Conservation (phyloP, 2,113 vertebrate genomes). For the Sebastes fasciatus region DNA sequence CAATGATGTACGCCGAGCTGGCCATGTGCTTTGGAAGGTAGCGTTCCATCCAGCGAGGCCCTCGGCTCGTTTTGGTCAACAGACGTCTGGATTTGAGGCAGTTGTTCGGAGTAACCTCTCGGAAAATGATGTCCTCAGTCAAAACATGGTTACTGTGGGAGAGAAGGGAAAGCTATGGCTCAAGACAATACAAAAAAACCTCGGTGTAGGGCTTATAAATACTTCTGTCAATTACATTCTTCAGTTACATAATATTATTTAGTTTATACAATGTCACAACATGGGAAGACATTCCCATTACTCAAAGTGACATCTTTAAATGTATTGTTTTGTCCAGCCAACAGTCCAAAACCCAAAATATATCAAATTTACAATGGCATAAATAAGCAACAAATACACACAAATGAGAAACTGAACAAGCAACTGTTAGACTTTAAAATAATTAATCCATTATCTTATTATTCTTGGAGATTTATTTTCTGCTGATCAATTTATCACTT, state of each 20-base stretch:
- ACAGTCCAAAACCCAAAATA: background rate
- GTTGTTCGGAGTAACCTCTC: conserved; percentile 94
- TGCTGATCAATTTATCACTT: background rate
- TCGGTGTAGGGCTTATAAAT: background rate
- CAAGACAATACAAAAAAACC: background rate
- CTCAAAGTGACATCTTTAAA: background rate
- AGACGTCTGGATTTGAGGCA: conserved; percentile 95
- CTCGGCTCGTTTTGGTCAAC: conserved; percentile 96
- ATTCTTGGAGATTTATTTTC: background rate
- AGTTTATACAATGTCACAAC: background rate
- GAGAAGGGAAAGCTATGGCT: background rate
- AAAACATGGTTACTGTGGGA: conserved; percentile 94
- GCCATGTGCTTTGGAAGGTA: conserved; percentile 93
- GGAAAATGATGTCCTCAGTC: conserved; percentile 96
- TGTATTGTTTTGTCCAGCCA: background rate
- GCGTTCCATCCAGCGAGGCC: conserved; percentile 94
- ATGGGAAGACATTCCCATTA: background rate
- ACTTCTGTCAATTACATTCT: background rate
- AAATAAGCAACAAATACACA: background rate
- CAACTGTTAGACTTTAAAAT: background rate
- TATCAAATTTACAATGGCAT: background rate
- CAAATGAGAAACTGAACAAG: background rate
- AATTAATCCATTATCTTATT: too few species aligned
- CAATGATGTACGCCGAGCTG: conserved; percentile 94
- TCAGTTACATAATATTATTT: background rate